Evolutionary conservation across 2,888 invertebrate species (phyloP).

Genomic region (Fabriciana adippe): DNA sequence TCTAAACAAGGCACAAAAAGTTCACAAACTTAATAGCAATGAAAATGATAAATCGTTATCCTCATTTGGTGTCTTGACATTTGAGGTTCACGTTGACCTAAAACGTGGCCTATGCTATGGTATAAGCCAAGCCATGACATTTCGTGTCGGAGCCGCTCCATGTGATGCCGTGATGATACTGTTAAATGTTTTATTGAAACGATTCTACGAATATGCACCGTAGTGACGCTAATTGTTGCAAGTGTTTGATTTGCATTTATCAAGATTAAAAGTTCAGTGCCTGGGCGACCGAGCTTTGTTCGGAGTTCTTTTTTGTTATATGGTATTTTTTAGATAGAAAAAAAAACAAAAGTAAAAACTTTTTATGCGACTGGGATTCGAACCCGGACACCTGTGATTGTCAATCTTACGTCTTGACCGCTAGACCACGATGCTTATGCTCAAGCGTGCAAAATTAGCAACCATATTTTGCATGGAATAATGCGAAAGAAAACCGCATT

Average conservation of each 20-base stretch:
- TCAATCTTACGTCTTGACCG: too few species aligned
- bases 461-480: too few species aligned
- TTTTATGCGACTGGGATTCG: too few species aligned
- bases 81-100: conserved; percentile 34
- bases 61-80: conserved; percentile 37
- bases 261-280: not conserved
- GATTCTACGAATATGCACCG: not conserved
- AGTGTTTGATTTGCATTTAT: not conserved
- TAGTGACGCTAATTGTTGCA: not conserved
- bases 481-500: too few species aligned
- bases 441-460: too few species aligned
- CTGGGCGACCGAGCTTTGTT: too few species aligned
- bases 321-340: too few species aligned
- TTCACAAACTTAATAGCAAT: conserved; percentile 7
- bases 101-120: conserved; percentile 30
- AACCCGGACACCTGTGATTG: not conserved
- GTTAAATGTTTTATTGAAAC: conserved; percentile 27
- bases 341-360: too few species aligned
- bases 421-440: too few species aligned
- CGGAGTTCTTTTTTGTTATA: too few species aligned
- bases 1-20: not conserved
- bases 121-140: conserved; percentile 35
- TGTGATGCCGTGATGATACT: conserved; percentile 32
- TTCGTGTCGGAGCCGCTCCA: conserved; percentile 35
- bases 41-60: conserved; percentile 21